Base-by-base conservation (phyloP, 2,113 vertebrate species). In the Hassar affinis region DNA sequence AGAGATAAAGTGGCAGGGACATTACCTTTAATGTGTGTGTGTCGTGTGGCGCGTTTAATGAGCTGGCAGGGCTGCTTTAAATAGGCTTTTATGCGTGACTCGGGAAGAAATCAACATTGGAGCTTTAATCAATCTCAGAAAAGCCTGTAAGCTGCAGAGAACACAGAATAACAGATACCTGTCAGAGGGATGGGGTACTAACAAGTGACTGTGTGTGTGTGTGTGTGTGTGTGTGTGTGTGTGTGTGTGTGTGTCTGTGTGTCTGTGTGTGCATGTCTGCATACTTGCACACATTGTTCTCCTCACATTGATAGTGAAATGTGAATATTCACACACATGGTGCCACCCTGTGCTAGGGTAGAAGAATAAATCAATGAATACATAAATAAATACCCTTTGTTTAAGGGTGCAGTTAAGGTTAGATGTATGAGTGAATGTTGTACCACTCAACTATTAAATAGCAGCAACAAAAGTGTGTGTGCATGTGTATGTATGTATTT, bases 1-100 rank as follows among this genome's bases (percentile, higher is more conserved):
- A 68, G 78, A 83, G 84, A 85, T 87, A 80, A 79, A 85, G 79
- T 81, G 80, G 83, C 66, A 79, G 81, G 85, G 84, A 87, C 84
- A 81, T 88, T 88, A 82, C 85, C 78, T 89, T 88, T 87, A 87
- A 88, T 87, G 87, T 85, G 85, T 88, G 85, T 75, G 62, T 78
- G 54, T 84, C 71, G 33, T 85, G 84, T 75, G 64, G 85, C 47
- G 80, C 78, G 66, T 84, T 88, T 85, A 85, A 88, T 88, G 84
- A 82, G 77, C 78, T 84, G 75, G 84, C 87, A 47, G 77, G 51
- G 62, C 74, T 72, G 84, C 74, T 85, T 86, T 87, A 84, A 82
- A 77, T 57, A 51, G 82, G 76, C 77, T 87, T 74, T 88, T 87
- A 86, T 56, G 74, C 72, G n/a, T 83, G 81, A 84, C 72, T 83